phyloP scores from a whole-genome alignment of 2,888 invertebrate species.

The Dusona sp. region DNA sequence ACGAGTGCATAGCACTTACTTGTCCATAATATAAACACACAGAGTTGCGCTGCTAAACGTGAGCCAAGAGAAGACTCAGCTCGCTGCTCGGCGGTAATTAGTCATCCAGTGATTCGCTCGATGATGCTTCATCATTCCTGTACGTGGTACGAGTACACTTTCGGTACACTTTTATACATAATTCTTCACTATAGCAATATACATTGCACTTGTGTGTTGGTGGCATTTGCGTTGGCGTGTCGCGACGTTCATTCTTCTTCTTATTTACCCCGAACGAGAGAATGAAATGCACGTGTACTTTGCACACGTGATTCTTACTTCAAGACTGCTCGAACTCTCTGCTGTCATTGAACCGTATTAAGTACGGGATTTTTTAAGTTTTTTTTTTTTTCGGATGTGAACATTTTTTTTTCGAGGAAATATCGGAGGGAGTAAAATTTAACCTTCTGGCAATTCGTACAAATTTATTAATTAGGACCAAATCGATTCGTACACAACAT shows the following conservation, averaged over 20 bases:
- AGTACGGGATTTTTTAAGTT: background rate
- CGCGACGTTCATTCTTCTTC: constrained; percentile 51
- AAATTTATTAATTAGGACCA: no score
- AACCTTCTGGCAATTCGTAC: background rate
- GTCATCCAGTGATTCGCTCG: constrained; percentile 69
- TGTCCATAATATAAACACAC: constrained; percentile 19
- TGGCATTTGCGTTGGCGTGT: constrained; percentile 63
- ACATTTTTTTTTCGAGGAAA: background rate
- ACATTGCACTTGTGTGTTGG: constrained; percentile 48
- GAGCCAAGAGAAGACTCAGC: constrained; percentile 43
- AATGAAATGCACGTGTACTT: constrained; percentile 52
- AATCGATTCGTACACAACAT: background rate
- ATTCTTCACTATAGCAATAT: constrained; percentile 4
- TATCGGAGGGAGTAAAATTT: background rate
- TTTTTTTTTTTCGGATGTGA: background rate
- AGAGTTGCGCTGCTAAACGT: constrained; percentile 42
- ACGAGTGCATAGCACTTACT: constrained; percentile 33
- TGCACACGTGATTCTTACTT: constrained; percentile 52
- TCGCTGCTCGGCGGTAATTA: constrained; percentile 68
- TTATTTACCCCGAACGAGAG: constrained; percentile 29
- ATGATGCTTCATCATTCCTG: constrained; percentile 59
- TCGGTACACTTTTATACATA: background rate
- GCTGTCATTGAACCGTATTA: constrained; percentile 1
- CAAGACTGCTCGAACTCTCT: constrained; percentile 1
- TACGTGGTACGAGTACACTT: constrained; percentile 44